Conservation (phyloP, 1,140 invertebrate species). For the Melanaphis sacchari region DNA sequence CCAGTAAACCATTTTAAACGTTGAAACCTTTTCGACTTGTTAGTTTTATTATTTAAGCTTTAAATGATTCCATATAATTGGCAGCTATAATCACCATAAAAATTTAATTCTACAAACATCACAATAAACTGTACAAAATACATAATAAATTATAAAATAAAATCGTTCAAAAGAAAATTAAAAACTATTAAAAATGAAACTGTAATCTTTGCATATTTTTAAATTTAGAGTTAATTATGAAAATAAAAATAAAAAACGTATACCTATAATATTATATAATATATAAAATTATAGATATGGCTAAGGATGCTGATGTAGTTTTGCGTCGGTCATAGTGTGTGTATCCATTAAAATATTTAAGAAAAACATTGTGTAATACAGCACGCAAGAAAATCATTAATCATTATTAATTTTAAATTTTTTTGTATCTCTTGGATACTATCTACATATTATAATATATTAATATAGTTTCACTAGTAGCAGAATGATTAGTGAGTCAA, state of each 20-base stretch:
- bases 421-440: neutral
- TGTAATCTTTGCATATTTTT: neutral
- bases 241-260: neutral
- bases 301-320: neutral
- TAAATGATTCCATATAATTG: neutral
- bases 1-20: neutral
- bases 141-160: neutral
- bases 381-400: neutral
- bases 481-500: no score
- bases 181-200: neutral
- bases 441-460: no score
- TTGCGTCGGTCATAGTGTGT: no score
- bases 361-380: neutral
- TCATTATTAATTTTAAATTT: neutral
- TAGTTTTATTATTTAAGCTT: neutral
- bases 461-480: no score
- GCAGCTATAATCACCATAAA: neutral
- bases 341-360: neutral
- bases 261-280: no score
- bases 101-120: no score
- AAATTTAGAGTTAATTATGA: neutral
- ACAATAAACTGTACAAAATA: neutral
- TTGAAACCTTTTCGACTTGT: neutral
- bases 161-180: neutral
- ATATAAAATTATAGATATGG: neutral